A percentile compares a stretch with the other conserved stretches of the same genome.
These are phyloP conservation scores for Unio delphinus DNA, from an alignment of 2,888 invertebrate genomes.

Conservation along the genomic window DNA sequence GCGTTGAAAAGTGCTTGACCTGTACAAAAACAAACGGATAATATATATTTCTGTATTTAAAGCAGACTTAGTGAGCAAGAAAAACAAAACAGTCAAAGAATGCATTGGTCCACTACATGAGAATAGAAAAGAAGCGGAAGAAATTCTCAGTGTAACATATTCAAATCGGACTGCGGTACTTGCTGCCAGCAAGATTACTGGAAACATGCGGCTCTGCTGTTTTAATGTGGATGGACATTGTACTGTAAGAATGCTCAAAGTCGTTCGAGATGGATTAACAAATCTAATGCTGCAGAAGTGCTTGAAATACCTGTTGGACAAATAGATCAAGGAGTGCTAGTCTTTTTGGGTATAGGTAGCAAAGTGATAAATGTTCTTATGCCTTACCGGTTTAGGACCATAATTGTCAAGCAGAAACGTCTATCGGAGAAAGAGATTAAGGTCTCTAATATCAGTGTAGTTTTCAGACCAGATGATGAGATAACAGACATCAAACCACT, in stretches of 20 bases:
- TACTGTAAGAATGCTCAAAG: conserved; percentile 8
- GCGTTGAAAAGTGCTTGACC: conserved; percentile 14
- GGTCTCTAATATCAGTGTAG: conserved; percentile 11
- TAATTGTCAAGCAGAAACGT: conserved; percentile 31
- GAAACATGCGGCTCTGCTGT: conserved; percentile 43
- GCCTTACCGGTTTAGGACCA: conserved; percentile 46
- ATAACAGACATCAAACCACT: conserved; percentile 37
- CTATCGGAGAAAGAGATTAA: conserved; percentile 9
- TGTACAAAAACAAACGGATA: conserved; percentile 34
- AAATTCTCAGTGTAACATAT: conserved; percentile 18
- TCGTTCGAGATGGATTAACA: conserved; percentile 9
- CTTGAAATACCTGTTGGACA: conserved; percentile 26
- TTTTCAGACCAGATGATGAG: too few relatives aligned
- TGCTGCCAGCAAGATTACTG: conserved; percentile 43
- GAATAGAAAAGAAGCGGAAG: conserved; percentile 41
- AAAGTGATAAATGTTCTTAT: conserved; percentile 40
- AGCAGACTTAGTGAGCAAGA: conserved; percentile 41
- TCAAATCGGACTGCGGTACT: conserved; percentile 36
- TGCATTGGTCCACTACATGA: conserved; percentile 50
- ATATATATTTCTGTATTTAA: conserved; percentile 29
- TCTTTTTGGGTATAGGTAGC: conserved; percentile 44
- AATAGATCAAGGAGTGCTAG: conserved; percentile 30
- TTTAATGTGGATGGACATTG: conserved; percentile 12
- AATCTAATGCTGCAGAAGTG: conserved; percentile 22
- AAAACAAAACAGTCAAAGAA: conserved; percentile 29